Evolutionary conservation across 2,113 vertebrate genomes (phyloP).

Genomic region (Tautogolabrus adspersus): DNA sequence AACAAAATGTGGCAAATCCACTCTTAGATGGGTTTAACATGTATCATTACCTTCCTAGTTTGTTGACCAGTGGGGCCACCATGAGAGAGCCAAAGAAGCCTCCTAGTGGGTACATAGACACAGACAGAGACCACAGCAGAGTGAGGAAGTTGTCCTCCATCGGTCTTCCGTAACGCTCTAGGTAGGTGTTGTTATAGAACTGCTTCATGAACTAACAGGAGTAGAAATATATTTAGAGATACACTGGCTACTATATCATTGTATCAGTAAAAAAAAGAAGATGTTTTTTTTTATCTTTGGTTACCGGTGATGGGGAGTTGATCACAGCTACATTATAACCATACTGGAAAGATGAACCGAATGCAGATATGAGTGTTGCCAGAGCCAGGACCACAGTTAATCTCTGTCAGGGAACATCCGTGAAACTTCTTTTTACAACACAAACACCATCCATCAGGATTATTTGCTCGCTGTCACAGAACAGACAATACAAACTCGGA

Average conservation of each 20-base stretch:
- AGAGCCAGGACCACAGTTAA: constrained; percentile 83
- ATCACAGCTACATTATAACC: constrained; percentile 94
- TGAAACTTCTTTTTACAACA: not conserved
- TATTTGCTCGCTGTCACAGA: not conserved
- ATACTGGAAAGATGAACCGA: constrained; percentile 98
- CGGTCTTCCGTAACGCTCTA: constrained; percentile 42
- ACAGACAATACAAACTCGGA: not conserved
- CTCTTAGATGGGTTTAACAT: not conserved
- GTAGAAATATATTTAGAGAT: not conserved
- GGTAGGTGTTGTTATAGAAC: constrained; percentile 89
- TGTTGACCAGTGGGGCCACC: constrained; percentile 91
- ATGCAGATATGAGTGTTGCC: constrained; percentile 86
- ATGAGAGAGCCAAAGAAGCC: constrained; percentile 92
- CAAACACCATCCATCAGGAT: constrained; percentile 8
- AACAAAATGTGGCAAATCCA: not conserved
- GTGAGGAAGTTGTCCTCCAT: constrained; percentile 76
- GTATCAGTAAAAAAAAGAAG: not conserved
- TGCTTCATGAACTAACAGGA: constrained; percentile 86
- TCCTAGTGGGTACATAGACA: constrained; percentile 94
- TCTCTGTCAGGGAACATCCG: constrained; percentile 78
- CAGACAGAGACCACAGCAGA: constrained; percentile 91
- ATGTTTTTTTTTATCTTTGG: not conserved
- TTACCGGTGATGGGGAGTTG: constrained; percentile 91
- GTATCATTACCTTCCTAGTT: constrained; percentile 86
- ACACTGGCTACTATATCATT: not conserved